Base-by-base conservation (phyloP, 2,113 vertebrate genomes). In the Trichomycterus rosablanca region DNA sequence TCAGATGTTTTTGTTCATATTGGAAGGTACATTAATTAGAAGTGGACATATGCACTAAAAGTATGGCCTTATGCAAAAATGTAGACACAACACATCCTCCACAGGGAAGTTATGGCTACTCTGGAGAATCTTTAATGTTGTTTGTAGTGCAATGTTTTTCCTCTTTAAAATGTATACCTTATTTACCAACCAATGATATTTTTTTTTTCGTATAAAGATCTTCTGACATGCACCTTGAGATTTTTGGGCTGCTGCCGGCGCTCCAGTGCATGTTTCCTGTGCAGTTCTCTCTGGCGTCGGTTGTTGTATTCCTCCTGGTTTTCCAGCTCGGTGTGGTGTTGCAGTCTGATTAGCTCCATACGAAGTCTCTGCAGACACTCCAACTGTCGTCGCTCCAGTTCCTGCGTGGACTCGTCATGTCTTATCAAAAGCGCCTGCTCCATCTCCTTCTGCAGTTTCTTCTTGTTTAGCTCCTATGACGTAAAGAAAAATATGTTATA, bases 301-400 rank as follows among this genome's bases (percentile, higher is more conserved):
- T 92, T 94, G 91, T 98, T 98, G 88, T 98, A 98, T 59, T 98
- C 96, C 69, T 95, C 92, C 91, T 98, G 96, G 87, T 97, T 98
- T 79, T 98, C 95, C 55, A 97, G 90, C 83, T 98, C 96, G 0
- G 95, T 97, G 86, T 98, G 94, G 87, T 98, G 96, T 91, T 98
- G 96, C 78, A 96, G 88, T 39, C 94, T 92, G 87, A 98, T 96
- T 74, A 98, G 90, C 84, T 97, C 96, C 92, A 97, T 95, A 30
- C 96, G 90, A 70, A 97, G 91, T 88, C 94, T 97, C 89, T 98
- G 96, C 79, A 98, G 79, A 11, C 84, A 93, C 83, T 92, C 91
- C 72, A 98, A 87, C 87, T 98, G 96, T 81, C 95, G 74, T 56
- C 93, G 91, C 76, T 98, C 96, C 53, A 98, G 87, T 72, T 98